A percentile compares a stretch with the other conserved stretches of the same genome.
Evolutionary conservation across 2,888 invertebrate species (phyloP).

Genomic region (Heteromyza rotundicornis): DNA sequence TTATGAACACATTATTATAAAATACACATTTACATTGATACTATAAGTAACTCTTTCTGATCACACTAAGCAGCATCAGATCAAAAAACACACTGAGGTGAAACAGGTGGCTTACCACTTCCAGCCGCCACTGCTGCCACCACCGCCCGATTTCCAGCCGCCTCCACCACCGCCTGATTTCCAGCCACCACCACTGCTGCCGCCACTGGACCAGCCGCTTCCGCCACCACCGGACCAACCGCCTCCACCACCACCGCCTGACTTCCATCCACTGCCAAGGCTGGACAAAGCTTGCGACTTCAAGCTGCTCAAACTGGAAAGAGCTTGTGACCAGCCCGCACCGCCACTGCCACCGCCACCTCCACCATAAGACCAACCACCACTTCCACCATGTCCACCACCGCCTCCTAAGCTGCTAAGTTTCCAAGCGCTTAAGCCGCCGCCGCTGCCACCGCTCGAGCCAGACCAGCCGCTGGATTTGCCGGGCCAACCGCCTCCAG

Average conservation of each 20-base stretch:
- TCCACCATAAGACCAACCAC: constrained; percentile 33
- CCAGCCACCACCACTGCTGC: constrained; percentile 15
- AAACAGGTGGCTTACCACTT: constrained; percentile 17
- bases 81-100: background rate
- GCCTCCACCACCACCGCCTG: constrained; percentile 11
- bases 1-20: background rate
- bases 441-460: constrained; percentile 28
- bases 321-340: constrained; percentile 5
- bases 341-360: constrained; percentile 28
- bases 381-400: constrained; percentile 21
- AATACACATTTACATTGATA: background rate
- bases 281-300: background rate
- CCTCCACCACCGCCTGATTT: constrained; percentile 26
- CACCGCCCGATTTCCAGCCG: constrained; percentile 25
- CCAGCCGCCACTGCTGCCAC: constrained; percentile 23
- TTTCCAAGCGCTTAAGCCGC: constrained; percentile 15
- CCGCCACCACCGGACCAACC: constrained; percentile 20
- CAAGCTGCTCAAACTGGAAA: background rate
- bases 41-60: background rate
- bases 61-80: background rate
- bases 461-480: constrained; percentile 13
- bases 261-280: background rate
- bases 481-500: constrained; percentile 22
- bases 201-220: constrained; percentile 15
- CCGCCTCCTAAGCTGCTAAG: constrained; percentile 15